Evolutionary conservation across 2,797 vertebrate genomes (phyloP), one percentile per base, ranked within the genome.

Genomic region (Melanitta fusca): DNA sequence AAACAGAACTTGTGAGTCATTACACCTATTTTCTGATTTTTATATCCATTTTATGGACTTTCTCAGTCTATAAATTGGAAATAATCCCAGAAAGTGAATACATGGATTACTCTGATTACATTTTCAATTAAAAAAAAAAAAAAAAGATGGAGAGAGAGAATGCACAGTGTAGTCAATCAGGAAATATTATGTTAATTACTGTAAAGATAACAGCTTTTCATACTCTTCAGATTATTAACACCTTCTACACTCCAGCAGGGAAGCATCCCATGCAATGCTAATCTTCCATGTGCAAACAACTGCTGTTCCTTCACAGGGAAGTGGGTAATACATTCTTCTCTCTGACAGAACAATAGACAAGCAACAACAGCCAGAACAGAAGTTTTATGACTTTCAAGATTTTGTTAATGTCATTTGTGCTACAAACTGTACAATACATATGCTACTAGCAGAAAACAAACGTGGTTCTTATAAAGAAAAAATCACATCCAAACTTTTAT

Each of bases 161-260:
- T 38, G 16, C 12, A 27, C 34, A 73, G 30, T 43, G 36, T 80
- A 96, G 73, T 93, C 85, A 94, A 88, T 97, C 49, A 94, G 60
- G 87, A 95, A 97, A 85, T 91, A 88, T 84, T 80, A 85, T 82
- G 82, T 68, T 95, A 96, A 93, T 95, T 92, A 71, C 62, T 80
- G 8, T 75, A 77, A 95, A 80, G 65, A 89, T 69, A 91, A 78
- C 96, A 97, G 91, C 84, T 96, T 93, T 57, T 96, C 72, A 34
- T 30, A 58, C 36, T 84, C 64, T 80, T 71, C 54, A 77, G 85
- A 70, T 86, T 93, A 88, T 90, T 85, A 89, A 58, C 87, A 90
- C 79, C 41, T 96, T 94, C 57, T 77, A 80, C 41, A 74, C 22
- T 89, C 69, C 87, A 69, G 62, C 77, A 87, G 85, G 75, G 80